Evolutionary conservation across 2,113 vertebrate species (phyloP).

Genomic region (Nothobranchius kuhntae): DNA sequence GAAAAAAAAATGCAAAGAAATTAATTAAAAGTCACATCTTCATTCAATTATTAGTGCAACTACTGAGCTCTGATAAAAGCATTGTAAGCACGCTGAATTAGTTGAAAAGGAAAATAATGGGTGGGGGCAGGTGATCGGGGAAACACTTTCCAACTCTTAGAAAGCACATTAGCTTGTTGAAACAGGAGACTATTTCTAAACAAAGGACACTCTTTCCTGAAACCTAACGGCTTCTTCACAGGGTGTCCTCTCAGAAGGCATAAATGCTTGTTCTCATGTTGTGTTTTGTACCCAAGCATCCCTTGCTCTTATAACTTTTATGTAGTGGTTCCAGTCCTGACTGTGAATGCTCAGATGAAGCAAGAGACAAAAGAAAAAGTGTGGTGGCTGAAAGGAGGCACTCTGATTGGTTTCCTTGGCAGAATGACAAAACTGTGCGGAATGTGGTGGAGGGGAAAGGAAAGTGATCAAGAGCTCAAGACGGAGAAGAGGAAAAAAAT

Average conservation of each 20-base stretch:
- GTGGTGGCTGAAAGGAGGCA: conserved; percentile 74
- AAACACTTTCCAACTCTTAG: no score
- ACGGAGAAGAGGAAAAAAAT: conserved; percentile 40
- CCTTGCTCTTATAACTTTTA: conserved; percentile 50
- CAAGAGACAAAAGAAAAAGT: conserved; percentile 74
- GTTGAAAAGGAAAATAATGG: conserved; percentile 31
- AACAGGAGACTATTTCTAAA: conserved; percentile 38
- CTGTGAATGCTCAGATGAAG: conserved; percentile 55
- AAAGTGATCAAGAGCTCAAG: conserved; percentile 76
- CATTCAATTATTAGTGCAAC: conserved; percentile 70
- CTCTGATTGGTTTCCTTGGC: conserved; percentile 90
- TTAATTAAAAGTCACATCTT: conserved; percentile 74
- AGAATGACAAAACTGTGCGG: conserved; percentile 86
- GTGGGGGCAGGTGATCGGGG: background rate
- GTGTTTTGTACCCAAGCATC: conserved; percentile 48
- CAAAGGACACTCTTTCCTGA: conserved; percentile 54
- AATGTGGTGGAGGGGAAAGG: conserved; percentile 85
- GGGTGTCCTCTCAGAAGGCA: conserved; percentile 27
- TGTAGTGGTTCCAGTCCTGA: conserved; percentile 34
- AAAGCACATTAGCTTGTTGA: no score
- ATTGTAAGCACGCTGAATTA: conserved; percentile 46
- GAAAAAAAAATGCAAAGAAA: conserved; percentile 45
- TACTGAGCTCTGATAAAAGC: conserved; percentile 58
- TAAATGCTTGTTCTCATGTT: conserved; percentile 27
- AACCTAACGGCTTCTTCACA: conserved; percentile 52